phyloP scores from a whole-genome alignment of 2,888 invertebrate species.

The Dryomyza anilis region DNA sequence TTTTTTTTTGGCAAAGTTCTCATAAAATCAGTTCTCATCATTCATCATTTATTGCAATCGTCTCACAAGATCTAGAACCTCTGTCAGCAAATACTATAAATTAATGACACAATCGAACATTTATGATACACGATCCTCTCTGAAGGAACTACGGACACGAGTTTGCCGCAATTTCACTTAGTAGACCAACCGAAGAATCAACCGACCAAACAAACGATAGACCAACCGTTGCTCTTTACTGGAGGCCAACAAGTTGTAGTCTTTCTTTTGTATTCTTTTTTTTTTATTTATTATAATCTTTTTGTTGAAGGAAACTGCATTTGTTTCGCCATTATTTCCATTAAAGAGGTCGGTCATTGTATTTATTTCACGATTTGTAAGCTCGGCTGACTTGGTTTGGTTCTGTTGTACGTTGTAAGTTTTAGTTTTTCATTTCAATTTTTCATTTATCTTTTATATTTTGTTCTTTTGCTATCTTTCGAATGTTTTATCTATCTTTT shows the following conservation, averaged over 20 bases:
- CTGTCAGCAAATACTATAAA: conserved; percentile 17
- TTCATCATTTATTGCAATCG: conserved; percentile 4
- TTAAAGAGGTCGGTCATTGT: conserved; percentile 24
- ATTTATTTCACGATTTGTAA: conserved; percentile 23
- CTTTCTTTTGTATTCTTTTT: neutral
- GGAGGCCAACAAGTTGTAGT: neutral
- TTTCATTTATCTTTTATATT: neutral
- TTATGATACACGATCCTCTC: conserved; percentile 18
- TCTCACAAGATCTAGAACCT: neutral
- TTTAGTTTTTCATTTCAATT: neutral
- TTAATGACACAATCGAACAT: conserved; percentile 8
- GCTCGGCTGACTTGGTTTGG: conserved; percentile 16
- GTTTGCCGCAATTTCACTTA: conserved; percentile 9
- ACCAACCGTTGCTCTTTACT: too few relatives aligned
- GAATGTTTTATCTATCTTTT: neutral
- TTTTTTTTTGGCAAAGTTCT: neutral
- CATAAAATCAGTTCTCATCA: conserved; percentile 6
- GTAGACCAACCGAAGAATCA: neutral
- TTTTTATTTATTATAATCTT: conserved; percentile 7
- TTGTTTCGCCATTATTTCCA: neutral
- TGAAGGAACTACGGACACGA: neutral
- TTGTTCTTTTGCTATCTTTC: neutral
- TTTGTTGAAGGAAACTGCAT: conserved; percentile 13
- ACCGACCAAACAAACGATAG: neutral
- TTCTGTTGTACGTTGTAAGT: neutral